Conservation (phyloP, 2,888 invertebrate species). For the Ashinkailepas kermadecensis region DNA sequence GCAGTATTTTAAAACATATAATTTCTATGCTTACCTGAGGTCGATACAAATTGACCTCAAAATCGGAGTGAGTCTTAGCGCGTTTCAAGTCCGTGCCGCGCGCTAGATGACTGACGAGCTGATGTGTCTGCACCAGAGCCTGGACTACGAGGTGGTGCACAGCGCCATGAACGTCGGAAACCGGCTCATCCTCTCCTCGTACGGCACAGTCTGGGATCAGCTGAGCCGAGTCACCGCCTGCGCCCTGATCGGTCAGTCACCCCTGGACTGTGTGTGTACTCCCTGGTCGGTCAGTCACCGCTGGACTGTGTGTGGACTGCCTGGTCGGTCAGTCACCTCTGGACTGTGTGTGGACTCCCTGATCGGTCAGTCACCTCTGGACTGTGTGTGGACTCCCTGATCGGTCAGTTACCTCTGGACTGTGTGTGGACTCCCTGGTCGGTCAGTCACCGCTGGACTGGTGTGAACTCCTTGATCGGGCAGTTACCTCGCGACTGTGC, state of each 20-base stretch:
- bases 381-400: too few relatives aligned
- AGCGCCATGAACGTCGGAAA: background rate
- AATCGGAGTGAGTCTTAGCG: background rate
- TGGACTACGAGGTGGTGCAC: constrained; percentile 24
- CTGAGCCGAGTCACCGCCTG: background rate
- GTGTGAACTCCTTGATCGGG: too few relatives aligned
- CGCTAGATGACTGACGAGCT: too few relatives aligned
- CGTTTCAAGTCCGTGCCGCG: background rate
- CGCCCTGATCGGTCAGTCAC: background rate
- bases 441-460: too few relatives aligned
- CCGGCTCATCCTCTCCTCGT: constrained; percentile 12
- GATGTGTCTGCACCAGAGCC: background rate
- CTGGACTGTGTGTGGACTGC: background rate
- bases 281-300: background rate
- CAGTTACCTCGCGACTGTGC: too few relatives aligned
- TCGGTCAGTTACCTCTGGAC: too few relatives aligned
- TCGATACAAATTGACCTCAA: background rate
- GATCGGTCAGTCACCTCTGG: too few relatives aligned
- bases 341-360: too few relatives aligned
- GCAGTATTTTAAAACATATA: too few relatives aligned
- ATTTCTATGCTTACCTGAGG: too few relatives aligned
- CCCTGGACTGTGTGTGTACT: background rate
- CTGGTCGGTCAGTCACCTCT: too few relatives aligned
- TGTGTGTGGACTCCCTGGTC: too few relatives aligned
- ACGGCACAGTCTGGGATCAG: background rate